phyloP scores from a whole-genome alignment of 2,888 invertebrate genomes.

The Zaprionus lineosus region DNA sequence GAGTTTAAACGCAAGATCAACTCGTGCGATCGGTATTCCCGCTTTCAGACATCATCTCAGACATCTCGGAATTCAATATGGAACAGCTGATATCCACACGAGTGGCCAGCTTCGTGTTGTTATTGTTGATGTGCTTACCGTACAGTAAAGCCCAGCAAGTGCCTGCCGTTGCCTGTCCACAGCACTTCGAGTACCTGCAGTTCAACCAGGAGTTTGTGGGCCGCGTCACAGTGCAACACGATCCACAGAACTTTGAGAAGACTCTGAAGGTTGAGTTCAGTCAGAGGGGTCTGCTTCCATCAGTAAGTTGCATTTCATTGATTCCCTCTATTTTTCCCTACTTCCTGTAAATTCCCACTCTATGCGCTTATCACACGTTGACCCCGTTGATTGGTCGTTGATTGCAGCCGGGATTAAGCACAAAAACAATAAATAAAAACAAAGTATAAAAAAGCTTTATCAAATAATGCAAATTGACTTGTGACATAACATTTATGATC shows the following conservation, averaged over 20 bases:
- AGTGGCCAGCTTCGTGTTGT: slow-evolving; percentile 15
- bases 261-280: slow-evolving; percentile 60
- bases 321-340: no score
- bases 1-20: slow-evolving; percentile 4
- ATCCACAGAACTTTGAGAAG: slow-evolving; percentile 40
- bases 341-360: neutral
- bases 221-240: slow-evolving; percentile 47
- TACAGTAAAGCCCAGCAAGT: slow-evolving; percentile 34
- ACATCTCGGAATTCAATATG: slow-evolving; percentile 32
- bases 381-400: slow-evolving; percentile 42
- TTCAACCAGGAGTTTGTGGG: slow-evolving; percentile 52
- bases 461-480: no score
- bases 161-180: slow-evolving; percentile 64
- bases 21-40: no score
- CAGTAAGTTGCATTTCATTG: slow-evolving; percentile 50
- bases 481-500: no score
- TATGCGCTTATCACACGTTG: slow-evolving; percentile 49
- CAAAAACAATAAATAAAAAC: no score
- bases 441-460: no score
- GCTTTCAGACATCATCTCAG: neutral
- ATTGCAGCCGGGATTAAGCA: no score
- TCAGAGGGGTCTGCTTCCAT: slow-evolving; percentile 47
- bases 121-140: slow-evolving; percentile 10
- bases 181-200: slow-evolving; percentile 61
- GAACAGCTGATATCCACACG: slow-evolving; percentile 16